Base-by-base conservation (phyloP, 2,113 vertebrate species). In the Haliaeetus leucogaster region DNA sequence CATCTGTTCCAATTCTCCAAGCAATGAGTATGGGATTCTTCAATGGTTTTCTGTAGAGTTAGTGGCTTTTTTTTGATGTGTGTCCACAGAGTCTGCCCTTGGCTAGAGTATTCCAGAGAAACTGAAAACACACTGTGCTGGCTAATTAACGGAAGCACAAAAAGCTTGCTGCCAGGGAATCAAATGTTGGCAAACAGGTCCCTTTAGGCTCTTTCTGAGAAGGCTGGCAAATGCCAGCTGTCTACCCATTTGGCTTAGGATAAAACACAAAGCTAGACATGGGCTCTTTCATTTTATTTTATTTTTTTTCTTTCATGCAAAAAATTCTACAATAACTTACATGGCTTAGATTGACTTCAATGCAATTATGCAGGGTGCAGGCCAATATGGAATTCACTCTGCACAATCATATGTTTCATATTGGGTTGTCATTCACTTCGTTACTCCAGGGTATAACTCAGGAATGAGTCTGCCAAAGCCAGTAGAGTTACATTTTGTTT, bases 151-250 rank as follows among this genome's bases (percentile, higher is more conserved):
- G 4, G 66, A 81, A 95, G 68, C 72, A 89, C 30, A 68, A 50
- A 91, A 92, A 71, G 9, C 55, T 72, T 73, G 15, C 34, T 96
- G 97, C 94, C 86, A 95, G 80, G 80, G 89, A 96, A 84, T 95
- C 56, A 82, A 79, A 92, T 82, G 65, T 68, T 96, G 95, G 82
- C 91, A 95, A 97, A 95, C 89, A 91, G 72, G 36, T 95, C 92
- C 68, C 89, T 89, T 82, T 71, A 92, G 83, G 63, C 72, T 94
- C 72, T 91, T 93, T 95, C 83, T 65, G 83, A 91, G 89, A 86
- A 92, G 56, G 23, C 65, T 96, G 94, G 91, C 65, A 86, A 97
- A 82, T 79, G 55, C 86, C 96, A 91, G 86, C 92, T 95, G 86
- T 92, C 95, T 94, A 72, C 3, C 1, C 47, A 48, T 89, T 95